These are phyloP conservation scores for Scomber scombrus DNA, from an alignment of 2,113 vertebrate species.

Conservation along the genomic window DNA sequence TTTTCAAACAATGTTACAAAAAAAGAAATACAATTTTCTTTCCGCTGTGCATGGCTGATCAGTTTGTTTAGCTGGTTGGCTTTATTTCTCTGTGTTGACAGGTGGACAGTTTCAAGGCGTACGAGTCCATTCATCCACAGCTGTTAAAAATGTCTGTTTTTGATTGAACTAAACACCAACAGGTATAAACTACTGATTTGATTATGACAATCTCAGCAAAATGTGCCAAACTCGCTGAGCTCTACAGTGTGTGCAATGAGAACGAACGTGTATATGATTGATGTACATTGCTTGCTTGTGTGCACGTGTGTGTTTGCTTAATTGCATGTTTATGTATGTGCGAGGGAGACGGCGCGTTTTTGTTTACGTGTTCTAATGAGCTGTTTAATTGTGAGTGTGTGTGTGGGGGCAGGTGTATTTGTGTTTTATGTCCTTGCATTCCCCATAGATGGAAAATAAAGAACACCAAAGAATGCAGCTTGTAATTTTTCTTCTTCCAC, in stretches of 20 bases:
- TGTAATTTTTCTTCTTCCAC: constrained; percentile 64
- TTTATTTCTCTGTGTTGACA: neutral
- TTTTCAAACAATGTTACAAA: neutral
- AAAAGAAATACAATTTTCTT: neutral
- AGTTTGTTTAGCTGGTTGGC: neutral
- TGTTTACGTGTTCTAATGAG: neutral
- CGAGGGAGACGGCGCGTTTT: neutral
- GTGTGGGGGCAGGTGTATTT: constrained; percentile 48
- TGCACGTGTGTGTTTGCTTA: neutral
- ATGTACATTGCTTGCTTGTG: neutral
- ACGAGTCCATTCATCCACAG: neutral
- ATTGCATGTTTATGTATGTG: constrained; percentile 1
- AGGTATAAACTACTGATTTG: neutral
- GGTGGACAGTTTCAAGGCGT: neutral
- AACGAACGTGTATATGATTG: neutral
- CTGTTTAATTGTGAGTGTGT: constrained; percentile 4
- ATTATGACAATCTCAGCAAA: constrained; percentile 9
- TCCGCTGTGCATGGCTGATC: neutral
- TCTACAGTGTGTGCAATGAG: neutral
- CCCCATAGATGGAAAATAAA: constrained; percentile 64
- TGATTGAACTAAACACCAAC: constrained; percentile 15
- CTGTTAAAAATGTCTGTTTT: neutral
- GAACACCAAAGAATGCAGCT: constrained; percentile 45
- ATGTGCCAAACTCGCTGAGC: constrained; percentile 9
- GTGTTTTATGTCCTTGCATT: constrained; percentile 29